phyloP scores from a whole-genome alignment of 2,113 vertebrate species.

The Sebastes schlegelii region DNA sequence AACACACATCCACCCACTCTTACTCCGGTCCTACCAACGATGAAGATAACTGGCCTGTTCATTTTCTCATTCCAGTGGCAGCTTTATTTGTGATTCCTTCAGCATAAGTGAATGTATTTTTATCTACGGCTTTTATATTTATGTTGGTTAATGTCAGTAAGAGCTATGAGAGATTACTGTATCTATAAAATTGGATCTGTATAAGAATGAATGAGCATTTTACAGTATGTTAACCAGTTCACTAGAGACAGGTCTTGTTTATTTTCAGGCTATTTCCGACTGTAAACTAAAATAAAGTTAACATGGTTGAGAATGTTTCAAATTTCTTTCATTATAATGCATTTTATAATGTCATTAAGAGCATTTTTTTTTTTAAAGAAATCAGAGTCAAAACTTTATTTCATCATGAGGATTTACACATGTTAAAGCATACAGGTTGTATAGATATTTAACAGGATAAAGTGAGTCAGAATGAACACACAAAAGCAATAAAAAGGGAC shows the following conservation, averaged over 20 bases:
- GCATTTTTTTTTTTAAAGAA: not conserved
- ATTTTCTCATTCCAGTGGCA: constrained; percentile 57
- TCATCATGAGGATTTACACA: not conserved
- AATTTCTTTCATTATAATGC: not conserved
- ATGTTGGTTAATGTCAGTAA: constrained; percentile 31
- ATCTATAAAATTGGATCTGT: constrained; percentile 21
- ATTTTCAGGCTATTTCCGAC: constrained; percentile 12
- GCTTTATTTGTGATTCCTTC: constrained; percentile 58
- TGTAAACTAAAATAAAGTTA: constrained; percentile 36
- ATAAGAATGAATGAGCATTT: constrained; percentile 14
- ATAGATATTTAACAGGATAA: not conserved
- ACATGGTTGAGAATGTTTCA: constrained; percentile 6
- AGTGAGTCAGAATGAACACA: not conserved
- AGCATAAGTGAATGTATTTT: constrained; percentile 69
- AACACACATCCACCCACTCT: not conserved
- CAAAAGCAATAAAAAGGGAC: too few relatives aligned
- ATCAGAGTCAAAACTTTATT: not conserved
- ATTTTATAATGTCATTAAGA: not conserved
- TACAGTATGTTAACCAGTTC: not conserved
- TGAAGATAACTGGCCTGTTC: not conserved
- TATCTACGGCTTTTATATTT: constrained; percentile 60
- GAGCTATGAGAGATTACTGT: constrained; percentile 42
- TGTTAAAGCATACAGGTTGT: not conserved
- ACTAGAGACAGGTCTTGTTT: not conserved
- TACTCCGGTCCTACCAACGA: not conserved